Percentiles rank a stretch among this genome's conserved stretches.
These are phyloP conservation scores for Equus przewalskii DNA, from an alignment of 2,113 vertebrate species.

Conservation along the genomic window DNA sequence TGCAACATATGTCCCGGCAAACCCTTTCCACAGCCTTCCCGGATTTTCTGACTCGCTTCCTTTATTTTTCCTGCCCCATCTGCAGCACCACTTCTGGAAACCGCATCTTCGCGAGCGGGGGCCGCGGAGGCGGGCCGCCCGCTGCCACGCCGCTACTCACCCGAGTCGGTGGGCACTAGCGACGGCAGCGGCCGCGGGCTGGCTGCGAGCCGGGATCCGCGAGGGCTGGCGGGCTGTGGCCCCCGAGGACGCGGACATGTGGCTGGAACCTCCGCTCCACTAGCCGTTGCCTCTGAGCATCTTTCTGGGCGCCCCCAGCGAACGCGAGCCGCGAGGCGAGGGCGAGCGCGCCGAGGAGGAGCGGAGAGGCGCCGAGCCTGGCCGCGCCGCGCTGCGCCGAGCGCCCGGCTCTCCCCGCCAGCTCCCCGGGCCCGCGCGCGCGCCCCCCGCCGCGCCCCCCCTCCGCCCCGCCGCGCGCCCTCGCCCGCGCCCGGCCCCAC, in stretches of 20 bases:
- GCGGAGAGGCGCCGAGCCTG: conserved; percentile 66
- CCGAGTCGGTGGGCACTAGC: conserved; percentile 42
- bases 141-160: conserved; percentile 75
- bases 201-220: conserved; percentile 68
- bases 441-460: not conserved
- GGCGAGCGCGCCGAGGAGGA: conserved; percentile 74
- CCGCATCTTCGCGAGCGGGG: conserved; percentile 48
- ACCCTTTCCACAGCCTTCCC: conserved; percentile 11
- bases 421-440: conserved; percentile 49
- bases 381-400: conserved; percentile 65
- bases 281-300: conserved; percentile 81
- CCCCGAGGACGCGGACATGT: conserved; percentile 67
- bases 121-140: not conserved
- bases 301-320: conserved; percentile 69
- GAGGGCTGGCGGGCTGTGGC: conserved; percentile 70
- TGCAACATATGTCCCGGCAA: conserved; percentile 51
- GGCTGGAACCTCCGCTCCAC: conserved; percentile 52
- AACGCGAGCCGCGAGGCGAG: conserved; percentile 74
- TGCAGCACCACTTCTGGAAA: conserved; percentile 50
- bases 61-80: not conserved
- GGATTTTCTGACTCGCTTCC: not conserved
- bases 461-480: conserved; percentile 46
- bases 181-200: conserved; percentile 69
- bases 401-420: conserved; percentile 64
- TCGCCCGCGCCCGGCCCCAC: conserved; percentile 37